These are phyloP conservation scores for Oreonectes daqikongensis DNA, from an alignment of 2,797 vertebrate genomes.

Conservation along the genomic window DNA sequence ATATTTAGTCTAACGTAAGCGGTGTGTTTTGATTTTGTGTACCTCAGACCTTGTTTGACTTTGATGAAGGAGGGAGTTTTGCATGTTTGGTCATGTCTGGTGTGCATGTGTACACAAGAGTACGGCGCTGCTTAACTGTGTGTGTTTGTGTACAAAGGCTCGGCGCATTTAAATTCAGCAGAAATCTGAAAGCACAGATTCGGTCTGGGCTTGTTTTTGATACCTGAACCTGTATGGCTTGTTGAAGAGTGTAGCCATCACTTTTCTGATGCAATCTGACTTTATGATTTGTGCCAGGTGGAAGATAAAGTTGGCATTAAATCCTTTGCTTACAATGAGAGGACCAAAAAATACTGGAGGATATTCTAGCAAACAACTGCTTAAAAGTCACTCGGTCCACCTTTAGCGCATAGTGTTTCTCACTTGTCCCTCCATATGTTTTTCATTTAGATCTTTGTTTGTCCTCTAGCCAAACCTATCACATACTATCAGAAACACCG, in stretches of 20 bases:
- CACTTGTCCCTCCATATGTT: neutral
- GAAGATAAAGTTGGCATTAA: neutral
- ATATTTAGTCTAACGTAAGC: neutral
- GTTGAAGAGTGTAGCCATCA: neutral
- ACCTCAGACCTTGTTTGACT: conserved; percentile 33
- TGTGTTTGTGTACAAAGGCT: conserved; percentile 12
- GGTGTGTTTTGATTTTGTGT: conserved; percentile 25
- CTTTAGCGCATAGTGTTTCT: neutral
- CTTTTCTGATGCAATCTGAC: neutral
- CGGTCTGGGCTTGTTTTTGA: neutral
- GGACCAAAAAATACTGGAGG: neutral
- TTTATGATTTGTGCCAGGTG: neutral
- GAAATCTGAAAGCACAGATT: neutral
- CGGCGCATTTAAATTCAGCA: neutral
- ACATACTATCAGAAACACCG: neutral
- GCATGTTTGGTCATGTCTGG: conserved; percentile 43
- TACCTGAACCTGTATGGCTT: neutral
- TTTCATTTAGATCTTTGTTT: conserved; percentile 2
- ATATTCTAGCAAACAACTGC: neutral
- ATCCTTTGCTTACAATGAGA: neutral
- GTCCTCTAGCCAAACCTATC: neutral
- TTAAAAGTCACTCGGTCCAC: neutral
- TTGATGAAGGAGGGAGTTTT: conserved; percentile 20
- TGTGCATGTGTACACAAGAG: conserved; percentile 33
- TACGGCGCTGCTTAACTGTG: neutral